Conservation (phyloP, 2,888 invertebrate species). For the Agonopterix subpropinquella region DNA sequence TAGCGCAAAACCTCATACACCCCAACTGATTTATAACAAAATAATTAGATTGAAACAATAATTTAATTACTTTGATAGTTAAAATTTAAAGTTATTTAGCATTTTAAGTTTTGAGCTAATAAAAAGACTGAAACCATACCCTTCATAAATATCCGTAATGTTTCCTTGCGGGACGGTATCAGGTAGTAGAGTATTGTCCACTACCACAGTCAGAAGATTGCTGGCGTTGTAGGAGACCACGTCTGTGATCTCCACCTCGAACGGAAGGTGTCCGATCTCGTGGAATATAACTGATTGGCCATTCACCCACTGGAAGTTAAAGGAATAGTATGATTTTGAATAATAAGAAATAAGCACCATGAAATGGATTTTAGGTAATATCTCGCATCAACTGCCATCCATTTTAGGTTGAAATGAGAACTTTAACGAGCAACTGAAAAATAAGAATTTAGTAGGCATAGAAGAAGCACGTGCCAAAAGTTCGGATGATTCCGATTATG, state of each 20-base stretch:
- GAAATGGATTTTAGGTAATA: neutral
- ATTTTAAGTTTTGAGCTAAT: no score
- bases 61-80: no score
- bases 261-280: constrained; percentile 97
- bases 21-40: no score
- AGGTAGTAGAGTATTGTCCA: constrained; percentile 93
- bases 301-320: constrained; percentile 87
- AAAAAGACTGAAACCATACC: constrained; percentile 42
- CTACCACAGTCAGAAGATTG: constrained; percentile 92
- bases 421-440: no score
- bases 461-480: no score
- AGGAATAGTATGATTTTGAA: neutral
- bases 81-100: no score
- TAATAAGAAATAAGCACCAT: constrained; percentile 5
- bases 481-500: no score
- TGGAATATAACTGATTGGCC: constrained; percentile 87
- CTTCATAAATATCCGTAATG: constrained; percentile 69
- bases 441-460: no score
- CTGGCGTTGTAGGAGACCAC: constrained; percentile 79
- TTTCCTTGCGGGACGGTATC: constrained; percentile 94
- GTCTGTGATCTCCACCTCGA: constrained; percentile 88
- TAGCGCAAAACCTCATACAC: no score
- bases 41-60: no score
- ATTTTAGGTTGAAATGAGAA: no score
- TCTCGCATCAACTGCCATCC: no score